Evolutionary conservation across 2,113 vertebrate species (phyloP).

Genomic region (Centropus bengalensis): DNA sequence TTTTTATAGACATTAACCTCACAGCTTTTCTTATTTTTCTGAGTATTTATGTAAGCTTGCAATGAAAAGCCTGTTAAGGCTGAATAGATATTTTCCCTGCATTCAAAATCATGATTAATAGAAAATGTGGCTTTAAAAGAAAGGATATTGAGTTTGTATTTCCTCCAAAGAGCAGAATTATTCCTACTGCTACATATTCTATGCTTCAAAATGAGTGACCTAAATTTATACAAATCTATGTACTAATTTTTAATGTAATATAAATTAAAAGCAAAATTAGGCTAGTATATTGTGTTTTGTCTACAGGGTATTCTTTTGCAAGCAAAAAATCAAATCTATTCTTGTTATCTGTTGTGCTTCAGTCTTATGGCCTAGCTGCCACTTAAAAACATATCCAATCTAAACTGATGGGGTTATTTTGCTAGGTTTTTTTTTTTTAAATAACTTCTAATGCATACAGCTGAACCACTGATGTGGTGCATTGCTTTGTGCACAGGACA

Average conservation of each 20-base stretch:
- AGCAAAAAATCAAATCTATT: not conserved
- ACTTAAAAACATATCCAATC: not conserved
- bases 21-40: not conserved
- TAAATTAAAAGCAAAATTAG: not conserved
- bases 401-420: not conserved
- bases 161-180: not conserved
- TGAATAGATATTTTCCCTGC: not conserved
- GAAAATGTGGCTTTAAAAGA: not conserved
- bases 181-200: not conserved
- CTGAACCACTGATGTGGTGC: not conserved
- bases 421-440: not conserved
- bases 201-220: not conserved
- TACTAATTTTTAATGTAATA: not conserved
- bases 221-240: not conserved
- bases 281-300: not conserved
- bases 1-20: not conserved
- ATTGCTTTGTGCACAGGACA: not conserved
- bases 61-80: not conserved
- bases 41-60: not conserved
- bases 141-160: not conserved
- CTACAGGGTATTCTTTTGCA: not conserved
- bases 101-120: not conserved
- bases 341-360: not conserved
- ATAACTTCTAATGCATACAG: not conserved
- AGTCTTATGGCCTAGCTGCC: not conserved